Conservation (phyloP, 1,140 invertebrate genomes). For the Drosophila repletoides region DNA sequence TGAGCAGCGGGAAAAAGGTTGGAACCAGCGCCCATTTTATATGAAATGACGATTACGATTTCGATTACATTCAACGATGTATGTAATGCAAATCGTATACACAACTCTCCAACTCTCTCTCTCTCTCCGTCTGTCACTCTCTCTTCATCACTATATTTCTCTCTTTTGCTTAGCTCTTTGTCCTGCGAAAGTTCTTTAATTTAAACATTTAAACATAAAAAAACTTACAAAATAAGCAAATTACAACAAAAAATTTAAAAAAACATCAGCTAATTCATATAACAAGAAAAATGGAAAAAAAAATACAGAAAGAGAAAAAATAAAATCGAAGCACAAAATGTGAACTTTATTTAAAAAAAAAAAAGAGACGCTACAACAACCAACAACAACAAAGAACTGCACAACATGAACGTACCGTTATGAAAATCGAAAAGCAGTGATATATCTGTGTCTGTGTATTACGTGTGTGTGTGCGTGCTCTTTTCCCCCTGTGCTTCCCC, state of each 20-base stretch:
- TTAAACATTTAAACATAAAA: conserved; percentile 44
- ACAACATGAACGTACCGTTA: conserved; percentile 66
- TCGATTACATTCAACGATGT: conserved; percentile 32
- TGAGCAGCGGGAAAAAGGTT: conserved; percentile 31
- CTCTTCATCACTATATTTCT: conserved; percentile 21
- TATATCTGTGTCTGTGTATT: conserved; percentile 58
- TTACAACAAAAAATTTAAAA: conserved; percentile 53
- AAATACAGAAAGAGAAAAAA: conserved; percentile 64
- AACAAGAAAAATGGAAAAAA: conserved; percentile 54
- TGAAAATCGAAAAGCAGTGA: conserved; percentile 56
- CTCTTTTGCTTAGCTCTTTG: conserved; percentile 41
- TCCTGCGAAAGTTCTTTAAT: conserved; percentile 50
- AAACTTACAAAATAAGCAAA: conserved; percentile 75
- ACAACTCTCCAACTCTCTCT: conserved; percentile 63
- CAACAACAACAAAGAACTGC: conserved; percentile 44
- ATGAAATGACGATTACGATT: no score
- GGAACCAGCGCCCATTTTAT: conserved; percentile 22
- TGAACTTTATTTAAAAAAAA: conserved; percentile 67
- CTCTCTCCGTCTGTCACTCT: conserved; percentile 17
- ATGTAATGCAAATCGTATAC: conserved; percentile 51
- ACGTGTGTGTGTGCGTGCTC: conserved; percentile 21
- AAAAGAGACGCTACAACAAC: conserved; percentile 65
- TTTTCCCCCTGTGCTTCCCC: conserved; percentile 38
- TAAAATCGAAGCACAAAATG: conserved; percentile 46
- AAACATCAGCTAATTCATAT: conserved; percentile 60